Evolutionary conservation across 2,113 vertebrate genomes (phyloP).

Genomic region (Butorides virescens): DNA sequence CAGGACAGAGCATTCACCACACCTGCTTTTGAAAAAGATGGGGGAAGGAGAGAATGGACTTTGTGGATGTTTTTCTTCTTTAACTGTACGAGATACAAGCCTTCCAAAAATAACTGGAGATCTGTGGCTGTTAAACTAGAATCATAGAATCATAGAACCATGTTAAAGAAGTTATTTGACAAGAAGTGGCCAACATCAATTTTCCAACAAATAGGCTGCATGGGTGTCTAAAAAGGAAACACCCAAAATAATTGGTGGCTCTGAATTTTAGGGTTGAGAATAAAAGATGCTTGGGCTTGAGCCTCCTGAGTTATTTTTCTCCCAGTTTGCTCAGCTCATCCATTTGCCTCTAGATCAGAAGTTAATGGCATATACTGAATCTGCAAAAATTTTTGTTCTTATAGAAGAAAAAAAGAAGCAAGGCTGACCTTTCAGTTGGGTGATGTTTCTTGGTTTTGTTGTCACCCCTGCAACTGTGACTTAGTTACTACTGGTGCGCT

Average conservation of each 20-base stretch:
- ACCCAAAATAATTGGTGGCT: not conserved
- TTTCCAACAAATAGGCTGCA: not conserved
- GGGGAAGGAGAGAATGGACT: not conserved
- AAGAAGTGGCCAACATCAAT: not conserved
- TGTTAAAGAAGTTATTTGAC: not conserved
- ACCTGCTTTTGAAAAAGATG: not conserved
- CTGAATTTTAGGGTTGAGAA: not conserved
- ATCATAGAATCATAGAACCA: not conserved
- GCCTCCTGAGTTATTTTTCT: not conserved
- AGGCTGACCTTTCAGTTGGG: not conserved
- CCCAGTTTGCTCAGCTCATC: not conserved
- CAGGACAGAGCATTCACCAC: not conserved
- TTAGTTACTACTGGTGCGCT: not conserved
- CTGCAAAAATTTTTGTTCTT: not conserved
- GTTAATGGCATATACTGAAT: not conserved
- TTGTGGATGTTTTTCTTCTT: not conserved
- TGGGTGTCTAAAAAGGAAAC: not conserved
- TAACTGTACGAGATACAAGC: not conserved
- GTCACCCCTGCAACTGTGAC: not conserved
- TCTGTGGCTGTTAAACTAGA: not conserved
- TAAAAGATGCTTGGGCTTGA: not conserved
- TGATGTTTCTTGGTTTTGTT: not conserved
- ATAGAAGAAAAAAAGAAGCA: not conserved
- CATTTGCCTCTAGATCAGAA: not conserved
- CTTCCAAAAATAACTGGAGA: not conserved